Conservation (phyloP, 2,113 vertebrate genomes). For the Trogon surrucura region DNA sequence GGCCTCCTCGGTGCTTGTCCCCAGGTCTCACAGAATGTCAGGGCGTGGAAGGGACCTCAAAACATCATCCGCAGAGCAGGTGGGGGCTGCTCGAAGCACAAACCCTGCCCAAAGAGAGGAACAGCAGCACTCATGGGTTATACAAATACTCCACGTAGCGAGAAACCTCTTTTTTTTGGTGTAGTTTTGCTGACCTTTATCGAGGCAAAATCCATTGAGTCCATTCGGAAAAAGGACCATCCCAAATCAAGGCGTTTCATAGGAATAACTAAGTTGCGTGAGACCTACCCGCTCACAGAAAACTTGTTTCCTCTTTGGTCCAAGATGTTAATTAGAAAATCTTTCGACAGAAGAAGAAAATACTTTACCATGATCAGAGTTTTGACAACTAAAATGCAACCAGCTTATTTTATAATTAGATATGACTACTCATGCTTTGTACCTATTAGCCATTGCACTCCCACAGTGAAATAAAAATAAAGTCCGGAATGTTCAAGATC, state of each 20-base stretch:
- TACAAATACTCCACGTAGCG: not conserved
- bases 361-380: not conserved
- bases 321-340: not conserved
- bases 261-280: not conserved
- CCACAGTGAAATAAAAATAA: constrained; percentile 51
- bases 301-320: not conserved
- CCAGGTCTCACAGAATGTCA: too few relatives aligned
- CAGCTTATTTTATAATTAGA: constrained; percentile 7
- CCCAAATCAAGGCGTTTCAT: not conserved
- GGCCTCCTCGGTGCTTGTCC: too few relatives aligned
- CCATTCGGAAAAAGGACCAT: not conserved
- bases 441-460: constrained; percentile 48
- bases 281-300: not conserved
- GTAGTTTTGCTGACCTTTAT: not conserved
- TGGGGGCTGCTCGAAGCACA: too few relatives aligned
- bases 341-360: not conserved
- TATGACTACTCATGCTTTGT: not conserved
- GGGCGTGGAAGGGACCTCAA: too few relatives aligned
- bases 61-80: too few relatives aligned
- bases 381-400: not conserved
- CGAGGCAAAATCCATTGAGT: not conserved
- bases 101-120: not conserved
- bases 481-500: constrained; percentile 17
- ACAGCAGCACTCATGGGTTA: fast-evolving
- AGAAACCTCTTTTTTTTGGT: not conserved